Conservation (phyloP, 1,140 invertebrate genomes). For the Callitettix versicolor region DNA sequence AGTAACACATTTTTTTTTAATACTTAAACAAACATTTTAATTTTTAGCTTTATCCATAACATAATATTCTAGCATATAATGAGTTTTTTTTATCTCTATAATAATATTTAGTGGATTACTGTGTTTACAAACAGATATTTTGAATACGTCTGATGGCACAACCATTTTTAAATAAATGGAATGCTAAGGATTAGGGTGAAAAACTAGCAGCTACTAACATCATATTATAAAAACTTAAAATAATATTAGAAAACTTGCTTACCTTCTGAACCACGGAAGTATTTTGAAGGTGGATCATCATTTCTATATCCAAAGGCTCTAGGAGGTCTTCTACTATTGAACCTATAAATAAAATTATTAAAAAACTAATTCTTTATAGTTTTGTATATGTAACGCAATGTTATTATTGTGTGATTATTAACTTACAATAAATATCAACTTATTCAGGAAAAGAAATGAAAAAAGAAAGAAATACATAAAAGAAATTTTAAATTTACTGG, state of each 20-base stretch:
- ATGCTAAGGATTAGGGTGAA: too few species aligned
- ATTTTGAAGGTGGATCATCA: slow-evolving; percentile 27
- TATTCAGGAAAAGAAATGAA: background rate
- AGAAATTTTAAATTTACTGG: background rate
- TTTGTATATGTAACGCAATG: background rate
- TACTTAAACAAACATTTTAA: too few species aligned
- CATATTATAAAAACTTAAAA: too few species aligned
- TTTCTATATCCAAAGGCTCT: slow-evolving; percentile 10
- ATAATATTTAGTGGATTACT: too few species aligned
- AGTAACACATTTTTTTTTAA: too few species aligned
- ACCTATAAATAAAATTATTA: background rate
- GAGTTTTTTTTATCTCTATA: too few species aligned
- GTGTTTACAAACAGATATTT: too few species aligned
- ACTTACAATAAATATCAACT: background rate
- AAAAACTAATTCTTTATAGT: background rate
- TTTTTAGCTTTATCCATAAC: too few species aligned
- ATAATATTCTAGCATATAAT: too few species aligned
- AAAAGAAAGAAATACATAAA: background rate
- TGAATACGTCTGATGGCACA: too few species aligned
- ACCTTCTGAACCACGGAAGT: slow-evolving; percentile 26
- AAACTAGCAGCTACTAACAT: too few species aligned
- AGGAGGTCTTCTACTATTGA: slow-evolving; percentile 3
- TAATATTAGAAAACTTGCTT: slow-evolving; percentile 13
- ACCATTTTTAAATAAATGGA: too few species aligned
- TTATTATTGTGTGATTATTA: background rate